Percentiles rank a stretch among this genome's conserved stretches.
These are phyloP conservation scores for Catamblyrhynchus diadema DNA, from an alignment of 2,797 vertebrate species.

Conservation along the genomic window DNA sequence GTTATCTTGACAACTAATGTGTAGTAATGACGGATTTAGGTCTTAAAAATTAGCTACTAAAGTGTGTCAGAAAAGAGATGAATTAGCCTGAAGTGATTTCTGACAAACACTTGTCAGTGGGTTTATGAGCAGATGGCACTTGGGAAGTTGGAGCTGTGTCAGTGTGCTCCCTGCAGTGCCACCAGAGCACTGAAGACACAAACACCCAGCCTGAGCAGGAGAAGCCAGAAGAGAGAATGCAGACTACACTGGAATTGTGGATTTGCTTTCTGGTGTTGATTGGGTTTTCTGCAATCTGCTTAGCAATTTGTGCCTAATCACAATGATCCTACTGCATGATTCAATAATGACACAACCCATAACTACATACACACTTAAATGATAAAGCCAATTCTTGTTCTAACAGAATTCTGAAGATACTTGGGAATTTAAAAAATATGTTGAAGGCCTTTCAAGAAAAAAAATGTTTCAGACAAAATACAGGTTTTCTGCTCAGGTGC, in stretches of 20 bases:
- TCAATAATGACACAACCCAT: neutral
- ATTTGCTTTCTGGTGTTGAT: neutral
- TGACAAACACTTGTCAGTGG: slow-evolving; percentile 15
- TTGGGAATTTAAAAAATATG: neutral
- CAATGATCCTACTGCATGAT: neutral
- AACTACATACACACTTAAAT: neutral
- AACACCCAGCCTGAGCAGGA: neutral
- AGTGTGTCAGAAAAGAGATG: neutral
- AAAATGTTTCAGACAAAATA: neutral
- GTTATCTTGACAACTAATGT: neutral
- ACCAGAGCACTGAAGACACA: neutral
- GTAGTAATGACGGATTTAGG: neutral
- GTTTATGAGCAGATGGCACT: neutral
- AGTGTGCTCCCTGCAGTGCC: neutral
- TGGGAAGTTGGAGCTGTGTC: neutral
- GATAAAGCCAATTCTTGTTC: neutral
- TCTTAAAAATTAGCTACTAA: slow-evolving; percentile 8
- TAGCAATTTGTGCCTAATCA: neutral
- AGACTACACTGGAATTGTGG: neutral
- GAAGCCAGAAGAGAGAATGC: neutral
- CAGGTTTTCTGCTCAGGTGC: neutral
- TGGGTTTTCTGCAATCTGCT: neutral
- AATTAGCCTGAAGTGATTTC: slow-evolving; percentile 38
- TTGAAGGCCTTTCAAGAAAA: neutral
- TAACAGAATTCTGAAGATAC: neutral